phyloP scores from a whole-genome alignment of 2,888 invertebrate genomes.

The Drosophila suboccidentalis region DNA sequence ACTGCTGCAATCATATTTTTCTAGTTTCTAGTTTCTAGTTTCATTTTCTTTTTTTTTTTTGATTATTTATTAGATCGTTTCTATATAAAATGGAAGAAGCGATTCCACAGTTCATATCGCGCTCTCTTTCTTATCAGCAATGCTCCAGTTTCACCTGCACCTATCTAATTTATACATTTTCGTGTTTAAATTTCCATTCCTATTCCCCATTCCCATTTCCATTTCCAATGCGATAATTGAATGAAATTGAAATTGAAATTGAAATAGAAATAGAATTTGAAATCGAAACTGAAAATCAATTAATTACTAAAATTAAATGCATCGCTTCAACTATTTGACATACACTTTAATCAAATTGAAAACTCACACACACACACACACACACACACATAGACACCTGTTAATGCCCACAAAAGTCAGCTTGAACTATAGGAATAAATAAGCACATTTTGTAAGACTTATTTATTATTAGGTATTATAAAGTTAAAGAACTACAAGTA shows the following conservation, averaged over 20 bases:
- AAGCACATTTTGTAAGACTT: neutral
- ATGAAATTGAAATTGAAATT: conserved; percentile 17
- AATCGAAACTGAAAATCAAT: conserved; percentile 33
- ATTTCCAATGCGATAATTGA: conserved; percentile 54
- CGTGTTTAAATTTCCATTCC: conserved; percentile 21
- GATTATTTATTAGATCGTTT: conserved; percentile 56
- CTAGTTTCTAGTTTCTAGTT: conserved; percentile 2
- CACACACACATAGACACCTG: conserved; percentile 2
- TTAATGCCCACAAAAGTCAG: neutral
- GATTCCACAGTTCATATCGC: conserved; percentile 7
- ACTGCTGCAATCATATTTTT: conserved; percentile 43
- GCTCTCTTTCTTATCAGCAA: conserved; percentile 42
- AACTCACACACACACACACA: neutral
- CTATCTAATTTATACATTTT: conserved; percentile 36
- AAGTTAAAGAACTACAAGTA: neutral
- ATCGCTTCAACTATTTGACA: conserved; percentile 26
- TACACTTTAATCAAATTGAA: conserved; percentile 30
- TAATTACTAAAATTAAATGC: conserved; percentile 43
- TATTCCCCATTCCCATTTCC: conserved; percentile 38
- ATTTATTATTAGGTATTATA: neutral
- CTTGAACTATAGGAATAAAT: conserved; percentile 1
- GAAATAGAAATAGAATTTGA: conserved; percentile 18
- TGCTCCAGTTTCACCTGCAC: conserved; percentile 52
- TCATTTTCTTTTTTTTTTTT: neutral
- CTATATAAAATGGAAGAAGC: too few species aligned